Conservation (phyloP, 2,797 vertebrate species). For the Pyrocephalus nanus region DNA sequence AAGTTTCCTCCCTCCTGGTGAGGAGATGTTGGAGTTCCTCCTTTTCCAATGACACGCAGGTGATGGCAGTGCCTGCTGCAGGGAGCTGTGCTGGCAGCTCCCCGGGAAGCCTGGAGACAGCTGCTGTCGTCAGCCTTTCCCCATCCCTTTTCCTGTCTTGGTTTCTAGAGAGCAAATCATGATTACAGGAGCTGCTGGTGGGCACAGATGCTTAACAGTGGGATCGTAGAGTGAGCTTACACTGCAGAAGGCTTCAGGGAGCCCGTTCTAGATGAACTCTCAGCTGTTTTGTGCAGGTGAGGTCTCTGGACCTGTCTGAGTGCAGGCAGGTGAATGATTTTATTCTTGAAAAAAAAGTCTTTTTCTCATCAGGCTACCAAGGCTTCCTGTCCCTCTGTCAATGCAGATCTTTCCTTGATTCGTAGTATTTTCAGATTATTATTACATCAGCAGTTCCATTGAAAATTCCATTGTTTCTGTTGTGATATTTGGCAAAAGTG, state of each 20-base stretch:
- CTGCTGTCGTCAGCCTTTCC: not conserved
- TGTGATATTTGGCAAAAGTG: not conserved
- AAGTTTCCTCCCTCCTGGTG: not conserved
- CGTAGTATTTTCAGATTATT: not conserved
- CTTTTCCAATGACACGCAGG: not conserved
- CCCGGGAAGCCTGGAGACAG: not conserved
- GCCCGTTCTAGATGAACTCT: not conserved
- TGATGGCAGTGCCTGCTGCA: not conserved
- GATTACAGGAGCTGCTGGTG: not conserved
- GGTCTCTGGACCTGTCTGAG: not conserved
- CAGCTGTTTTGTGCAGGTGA: not conserved
- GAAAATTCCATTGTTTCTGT: not conserved
- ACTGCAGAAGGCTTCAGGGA: not conserved
- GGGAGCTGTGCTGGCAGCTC: not conserved
- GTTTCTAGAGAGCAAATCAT: not conserved
- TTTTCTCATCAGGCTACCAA: accelerated
- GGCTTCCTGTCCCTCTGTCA: not conserved
- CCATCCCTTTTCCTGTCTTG: not conserved
- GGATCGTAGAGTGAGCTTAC: not conserved
- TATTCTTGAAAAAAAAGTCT: not conserved
- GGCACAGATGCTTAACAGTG: not conserved
- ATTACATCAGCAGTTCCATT: not conserved
- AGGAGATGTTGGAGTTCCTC: not conserved
- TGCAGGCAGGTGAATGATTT: not conserved
- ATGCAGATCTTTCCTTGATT: not conserved